Percentiles rank a stretch among this genome's conserved stretches.
Evolutionary conservation across 2,888 invertebrate genomes (phyloP).

Genomic region (Trichacis sp.): DNA sequence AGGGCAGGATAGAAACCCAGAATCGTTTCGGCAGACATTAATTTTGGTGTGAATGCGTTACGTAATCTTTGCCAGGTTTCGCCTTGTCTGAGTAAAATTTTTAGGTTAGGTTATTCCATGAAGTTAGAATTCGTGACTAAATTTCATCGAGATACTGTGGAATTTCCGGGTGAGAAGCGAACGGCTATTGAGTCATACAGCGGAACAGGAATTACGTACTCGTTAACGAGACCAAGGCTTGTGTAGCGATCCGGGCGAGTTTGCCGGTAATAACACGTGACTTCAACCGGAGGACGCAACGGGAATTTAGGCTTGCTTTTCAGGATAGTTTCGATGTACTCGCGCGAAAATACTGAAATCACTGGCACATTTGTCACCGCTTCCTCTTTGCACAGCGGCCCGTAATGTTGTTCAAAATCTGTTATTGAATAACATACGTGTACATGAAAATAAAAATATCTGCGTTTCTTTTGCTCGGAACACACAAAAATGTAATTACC

Average conservation of each 20-base stretch:
- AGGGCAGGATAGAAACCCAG: conserved; percentile 81
- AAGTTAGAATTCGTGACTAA: too few relatives aligned
- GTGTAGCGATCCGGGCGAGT: conserved; percentile 84
- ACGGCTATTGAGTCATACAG: too few relatives aligned
- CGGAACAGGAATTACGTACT: conserved; percentile 78
- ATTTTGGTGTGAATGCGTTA: conserved; percentile 78
- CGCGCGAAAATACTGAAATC: conserved; percentile 78
- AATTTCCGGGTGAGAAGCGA: not conserved
- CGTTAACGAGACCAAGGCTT: conserved; percentile 85
- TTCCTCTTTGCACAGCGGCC: conserved; percentile 83
- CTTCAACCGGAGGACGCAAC: conserved; percentile 85
- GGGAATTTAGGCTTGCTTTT: conserved; percentile 81
- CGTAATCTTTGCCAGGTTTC: conserved; percentile 83
- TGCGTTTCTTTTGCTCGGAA: too few relatives aligned
- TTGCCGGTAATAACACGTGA: conserved; percentile 80
- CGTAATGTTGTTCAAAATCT: conserved; percentile 73
- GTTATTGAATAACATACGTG: conserved; percentile 60
- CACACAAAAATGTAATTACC: conserved; percentile 49
- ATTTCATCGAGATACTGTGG: too few relatives aligned
- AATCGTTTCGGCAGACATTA: conserved; percentile 83
- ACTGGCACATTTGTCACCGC: conserved; percentile 80
- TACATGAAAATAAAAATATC: conserved; percentile 21
- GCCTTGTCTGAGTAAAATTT: conserved; percentile 76
- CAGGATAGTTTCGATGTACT: conserved; percentile 83
- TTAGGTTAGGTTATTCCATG: too few relatives aligned